Base-by-base conservation (phyloP, 2,797 vertebrate genomes). In the Smutsia temminckii region DNA sequence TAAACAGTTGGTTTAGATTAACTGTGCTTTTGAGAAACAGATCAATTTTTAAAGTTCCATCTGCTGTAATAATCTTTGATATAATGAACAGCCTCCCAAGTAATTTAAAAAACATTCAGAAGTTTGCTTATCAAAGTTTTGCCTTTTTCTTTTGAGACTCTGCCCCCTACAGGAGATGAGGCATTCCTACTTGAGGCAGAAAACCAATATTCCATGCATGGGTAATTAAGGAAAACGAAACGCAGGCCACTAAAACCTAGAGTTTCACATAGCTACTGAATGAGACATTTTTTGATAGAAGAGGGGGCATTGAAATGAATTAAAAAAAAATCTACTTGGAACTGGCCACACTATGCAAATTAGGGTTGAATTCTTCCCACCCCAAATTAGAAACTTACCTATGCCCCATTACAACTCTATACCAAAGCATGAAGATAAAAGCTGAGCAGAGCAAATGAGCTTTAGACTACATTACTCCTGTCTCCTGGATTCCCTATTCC, bases 101-200 rank as follows among this genome's bases (percentile, higher is more conserved):
- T 78, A 86, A 97, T 95, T 97, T 85, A 77, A 94, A 94, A 97
- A 96, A 93, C 92, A 96, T 81, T 89, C 97, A 55, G 49, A 94
- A 68, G 42, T 94, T 91, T 91, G 78, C 79, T 68, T 80, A 84
- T 61, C 37, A 93, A 75, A 27, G 85, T 89, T 83, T 85, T 89
- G 79, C 80, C 53, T 89, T 97, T 98, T 97, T 91, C 96, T 95
- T 98, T 98, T 97, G 96, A 79, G 81, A 97, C 79, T 96, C 93
- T 98, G 85, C 97, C 97, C 96, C 92, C 93, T 96, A 89, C 97
- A 97, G 97, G 97, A 95, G 86, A 94, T 72, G 75, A 93, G 66
- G 91, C 66, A 93, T 84, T 84, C 57, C 57, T 94, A 61, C 40
- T 77, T 53, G 57, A 51, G 55, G 21, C 3, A 93, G 37, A 49